These are phyloP conservation scores for Aratinga solstitialis DNA, from an alignment of 2,797 vertebrate species.

Conservation along the genomic window DNA sequence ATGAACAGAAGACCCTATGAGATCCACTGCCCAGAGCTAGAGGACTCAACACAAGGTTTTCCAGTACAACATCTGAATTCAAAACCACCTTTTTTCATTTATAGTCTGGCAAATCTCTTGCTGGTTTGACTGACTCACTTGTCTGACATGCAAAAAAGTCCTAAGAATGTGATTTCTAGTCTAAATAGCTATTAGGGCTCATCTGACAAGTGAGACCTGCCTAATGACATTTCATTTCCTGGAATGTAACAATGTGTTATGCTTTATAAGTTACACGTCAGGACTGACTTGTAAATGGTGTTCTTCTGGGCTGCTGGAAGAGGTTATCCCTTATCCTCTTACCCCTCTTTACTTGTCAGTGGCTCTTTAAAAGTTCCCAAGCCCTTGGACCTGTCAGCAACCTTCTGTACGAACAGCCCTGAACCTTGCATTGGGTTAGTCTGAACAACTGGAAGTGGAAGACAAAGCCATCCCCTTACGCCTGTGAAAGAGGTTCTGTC, in stretches of 20 bases:
- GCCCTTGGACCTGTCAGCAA: not conserved
- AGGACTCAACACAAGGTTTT: not conserved
- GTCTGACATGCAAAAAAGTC: constrained; percentile 49
- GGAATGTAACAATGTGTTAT: not conserved
- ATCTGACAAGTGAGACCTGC: constrained; percentile 38
- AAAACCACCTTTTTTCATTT: constrained; percentile 35
- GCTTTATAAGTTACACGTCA: constrained; percentile 6
- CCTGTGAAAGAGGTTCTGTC: not conserved
- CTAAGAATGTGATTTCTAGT: constrained; percentile 23
- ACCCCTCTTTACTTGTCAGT: not conserved
- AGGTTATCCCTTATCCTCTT: not conserved
- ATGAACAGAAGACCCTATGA: not conserved
- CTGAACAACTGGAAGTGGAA: not conserved
- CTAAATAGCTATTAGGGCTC: constrained; percentile 42
- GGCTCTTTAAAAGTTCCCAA: not conserved
- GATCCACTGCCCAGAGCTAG: not conserved
- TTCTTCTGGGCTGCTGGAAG: not conserved
- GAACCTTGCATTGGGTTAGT: not conserved
- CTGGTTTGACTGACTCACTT: constrained; percentile 48
- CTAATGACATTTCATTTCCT: constrained; percentile 19
- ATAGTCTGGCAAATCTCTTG: not conserved
- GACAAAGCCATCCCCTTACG: not conserved
- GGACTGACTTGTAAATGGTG: not conserved
- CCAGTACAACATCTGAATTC: not conserved
- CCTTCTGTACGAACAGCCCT: not conserved